Evolutionary conservation across 2,888 invertebrate species (phyloP).

Genomic region (Orgyia antiqua): DNA sequence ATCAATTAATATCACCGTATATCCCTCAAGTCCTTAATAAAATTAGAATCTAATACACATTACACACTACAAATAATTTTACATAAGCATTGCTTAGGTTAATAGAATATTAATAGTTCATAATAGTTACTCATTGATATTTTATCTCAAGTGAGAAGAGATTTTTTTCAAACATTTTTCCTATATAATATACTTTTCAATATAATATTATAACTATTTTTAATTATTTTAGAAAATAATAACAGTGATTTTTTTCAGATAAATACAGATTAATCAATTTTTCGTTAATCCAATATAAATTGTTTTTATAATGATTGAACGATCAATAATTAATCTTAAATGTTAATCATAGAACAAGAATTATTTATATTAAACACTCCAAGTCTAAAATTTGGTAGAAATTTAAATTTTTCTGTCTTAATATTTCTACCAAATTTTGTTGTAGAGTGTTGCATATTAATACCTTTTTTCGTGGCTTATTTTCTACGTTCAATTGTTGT

Average conservation of each 20-base stretch:
- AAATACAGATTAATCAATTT: no score
- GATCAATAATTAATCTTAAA: constrained; percentile 17
- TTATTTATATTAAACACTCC: constrained; percentile 27
- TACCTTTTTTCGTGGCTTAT: constrained; percentile 24
- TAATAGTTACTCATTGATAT: constrained; percentile 13
- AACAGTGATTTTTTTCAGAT: no score
- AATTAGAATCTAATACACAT: constrained; percentile 11
- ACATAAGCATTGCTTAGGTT: constrained; percentile 18
- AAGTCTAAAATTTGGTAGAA: constrained; percentile 15
- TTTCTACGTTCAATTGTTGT: constrained; percentile 14
- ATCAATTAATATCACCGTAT: neutral
- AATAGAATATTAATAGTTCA: constrained; percentile 9
- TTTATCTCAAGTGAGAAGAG: constrained; percentile 9
- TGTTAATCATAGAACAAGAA: constrained; percentile 20
- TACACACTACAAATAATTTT: constrained; percentile 13
- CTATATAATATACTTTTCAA: no score
- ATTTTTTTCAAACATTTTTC: no score
- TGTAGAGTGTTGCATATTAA: constrained; percentile 22
- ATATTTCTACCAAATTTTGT: constrained; percentile 19
- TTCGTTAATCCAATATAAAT: constrained; percentile 9
- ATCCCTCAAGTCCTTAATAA: constrained; percentile 2
- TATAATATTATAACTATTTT: no score
- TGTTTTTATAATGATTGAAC: constrained; percentile 18
- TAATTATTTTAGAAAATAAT: no score
- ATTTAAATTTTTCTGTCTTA: constrained; percentile 16